These are phyloP conservation scores for Crypturellus undulatus DNA, from an alignment of 2,113 vertebrate species.

Conservation along the genomic window DNA sequence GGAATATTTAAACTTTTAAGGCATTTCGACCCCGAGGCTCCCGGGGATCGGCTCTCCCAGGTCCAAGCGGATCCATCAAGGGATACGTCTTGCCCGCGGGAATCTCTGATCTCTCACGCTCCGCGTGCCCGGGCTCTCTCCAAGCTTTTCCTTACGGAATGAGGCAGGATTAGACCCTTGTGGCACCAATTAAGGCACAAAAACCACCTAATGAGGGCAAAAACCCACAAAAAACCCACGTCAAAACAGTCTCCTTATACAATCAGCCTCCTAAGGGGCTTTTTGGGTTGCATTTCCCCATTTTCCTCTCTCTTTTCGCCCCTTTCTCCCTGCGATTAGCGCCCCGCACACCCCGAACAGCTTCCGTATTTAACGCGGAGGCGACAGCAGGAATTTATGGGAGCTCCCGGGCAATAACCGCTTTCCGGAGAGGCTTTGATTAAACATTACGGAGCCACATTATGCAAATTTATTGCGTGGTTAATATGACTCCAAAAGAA, in stretches of 20 bases:
- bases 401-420: constrained; percentile 43
- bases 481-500: constrained; percentile 64
- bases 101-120: constrained; percentile 32
- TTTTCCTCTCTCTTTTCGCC: no score
- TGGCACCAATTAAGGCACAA: no score
- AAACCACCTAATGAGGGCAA: constrained; percentile 37
- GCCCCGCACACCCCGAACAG: constrained; percentile 6
- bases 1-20: constrained; percentile 71
- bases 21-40: constrained; percentile 71
- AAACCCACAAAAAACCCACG: constrained; percentile 32
- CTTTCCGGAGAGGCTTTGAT: constrained; percentile 54
- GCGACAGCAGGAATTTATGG: constrained; percentile 48
- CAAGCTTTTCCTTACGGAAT: no score
- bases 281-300: neutral
- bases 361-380: constrained; percentile 42
- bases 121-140: constrained; percentile 27
- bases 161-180: no score
- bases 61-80: constrained; percentile 63
- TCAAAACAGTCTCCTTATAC: neutral
- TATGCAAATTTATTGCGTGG: constrained; percentile 60
- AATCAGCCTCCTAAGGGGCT: constrained; percentile 58
- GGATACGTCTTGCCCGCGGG: neutral
- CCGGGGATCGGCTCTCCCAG: constrained; percentile 51
- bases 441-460: constrained; percentile 51
- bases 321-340: constrained; percentile 39